Base-by-base conservation (phyloP, 2,888 invertebrate genomes). In the Lycophotia porphyrea region DNA sequence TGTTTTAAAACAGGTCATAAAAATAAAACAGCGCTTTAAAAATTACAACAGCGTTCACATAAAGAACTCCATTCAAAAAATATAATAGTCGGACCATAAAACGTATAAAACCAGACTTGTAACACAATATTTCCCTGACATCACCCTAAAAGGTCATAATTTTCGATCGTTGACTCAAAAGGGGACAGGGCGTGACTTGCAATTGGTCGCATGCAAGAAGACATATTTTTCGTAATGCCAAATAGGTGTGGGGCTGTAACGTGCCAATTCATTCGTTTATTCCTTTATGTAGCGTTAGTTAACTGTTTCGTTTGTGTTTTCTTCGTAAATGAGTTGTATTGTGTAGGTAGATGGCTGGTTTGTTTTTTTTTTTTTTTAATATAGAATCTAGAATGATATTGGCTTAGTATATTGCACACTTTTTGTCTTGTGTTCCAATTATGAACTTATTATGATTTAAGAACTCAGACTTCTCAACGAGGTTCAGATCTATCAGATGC, bases 161-260 rank as follows among this genome's bases (percentile, higher is more conserved):
- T 94, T 93, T 91, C 89, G 90, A 92, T 91, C 88, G 90, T 90
- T 87, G 88, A 91, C 89, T 89, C 89, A 89, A 91, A 91, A 92
- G 93, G 94, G 93, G 91, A 90, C 82, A 87, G 93, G 93, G 93
- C 89, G 92, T 89, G 91, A 92, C 91, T 90, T 90, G 89, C 93
- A 92, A 93, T 93, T 90, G 92, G 90, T 90, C 88, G 88, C 88
- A 88, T 91, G 92, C 92, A 93, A 92, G 91, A 92, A 91, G 91
- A 93, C 91, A 92, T 92, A 93, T 93, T 93, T 93, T 92, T 86
- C 89, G 86, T 89, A 90, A 91, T 87, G 88, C 87, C 90, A 89
- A 93, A 91, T 90, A 91, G 88, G 89, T 89, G 86, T 88, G 87
- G 90, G 91, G 88, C 71, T 86, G 78, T 90, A 91, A 90, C 85